These are phyloP conservation scores for Helicorthomorpha holstii DNA, from an alignment of 1,140 invertebrate genomes.

Conservation along the genomic window DNA sequence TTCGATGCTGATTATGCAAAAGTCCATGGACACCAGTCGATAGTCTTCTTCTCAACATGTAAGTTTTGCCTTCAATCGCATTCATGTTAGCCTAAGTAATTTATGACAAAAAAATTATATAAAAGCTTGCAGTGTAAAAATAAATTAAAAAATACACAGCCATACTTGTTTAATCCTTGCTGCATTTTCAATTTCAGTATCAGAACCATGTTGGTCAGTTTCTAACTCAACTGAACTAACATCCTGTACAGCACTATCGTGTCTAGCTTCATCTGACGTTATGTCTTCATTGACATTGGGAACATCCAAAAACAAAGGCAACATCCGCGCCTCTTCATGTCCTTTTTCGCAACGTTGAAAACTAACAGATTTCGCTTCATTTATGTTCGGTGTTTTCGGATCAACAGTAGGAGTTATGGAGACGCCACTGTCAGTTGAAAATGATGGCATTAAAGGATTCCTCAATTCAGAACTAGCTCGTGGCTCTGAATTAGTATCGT, in stretches of 20 bases:
- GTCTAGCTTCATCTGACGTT: conserved; percentile 1
- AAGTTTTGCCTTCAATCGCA: not conserved
- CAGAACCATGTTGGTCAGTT: conserved; percentile 9
- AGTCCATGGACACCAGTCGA: not conserved
- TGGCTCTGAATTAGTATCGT: not conserved
- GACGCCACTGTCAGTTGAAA: too few relatives aligned
- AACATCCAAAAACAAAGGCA: not conserved
- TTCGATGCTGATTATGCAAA: too few relatives aligned
- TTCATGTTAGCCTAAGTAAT: conserved; percentile 21
- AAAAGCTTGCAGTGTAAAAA: conserved; percentile 10
- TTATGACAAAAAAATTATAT: conserved; percentile 8
- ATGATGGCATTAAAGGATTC: not conserved
- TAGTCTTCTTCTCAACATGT: not conserved
- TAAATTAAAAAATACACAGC: not conserved
- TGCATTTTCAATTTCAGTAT: conserved; percentile 4
- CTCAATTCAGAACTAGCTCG: too few relatives aligned
- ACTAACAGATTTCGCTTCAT: too few relatives aligned
- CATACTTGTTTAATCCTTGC: not conserved
- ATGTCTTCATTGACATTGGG: not conserved
- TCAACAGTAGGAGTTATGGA: not conserved
- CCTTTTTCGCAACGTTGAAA: too few relatives aligned
- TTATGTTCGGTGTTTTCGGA: too few relatives aligned
- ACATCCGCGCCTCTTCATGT: too few relatives aligned
- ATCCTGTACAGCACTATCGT: conserved; percentile 9
- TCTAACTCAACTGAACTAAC: conserved; percentile 11